phyloP scores from a whole-genome alignment of 2,888 invertebrate genomes.

The Flexamia atlantica region DNA sequence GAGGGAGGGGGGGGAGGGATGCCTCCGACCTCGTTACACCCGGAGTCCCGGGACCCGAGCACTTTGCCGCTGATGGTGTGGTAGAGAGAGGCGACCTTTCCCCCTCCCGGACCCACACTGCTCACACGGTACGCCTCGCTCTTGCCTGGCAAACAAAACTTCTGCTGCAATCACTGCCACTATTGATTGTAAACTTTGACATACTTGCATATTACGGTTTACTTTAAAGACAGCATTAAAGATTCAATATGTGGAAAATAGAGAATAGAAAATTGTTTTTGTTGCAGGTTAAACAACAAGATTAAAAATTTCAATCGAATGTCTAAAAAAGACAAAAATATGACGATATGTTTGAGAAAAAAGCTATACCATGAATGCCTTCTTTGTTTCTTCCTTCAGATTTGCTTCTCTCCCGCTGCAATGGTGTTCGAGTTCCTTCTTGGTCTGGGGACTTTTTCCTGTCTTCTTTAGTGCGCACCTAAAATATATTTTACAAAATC shows the following conservation, averaged over 20 bases:
- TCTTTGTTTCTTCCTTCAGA: slow-evolving; percentile 71
- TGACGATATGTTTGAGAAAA: too few species aligned
- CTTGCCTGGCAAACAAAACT: slow-evolving; percentile 57
- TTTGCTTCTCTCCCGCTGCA: slow-evolving; percentile 69
- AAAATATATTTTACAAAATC: slow-evolving; percentile 23
- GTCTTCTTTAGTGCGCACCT: slow-evolving; percentile 73
- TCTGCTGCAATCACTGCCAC: too few species aligned
- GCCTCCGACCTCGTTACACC: slow-evolving; percentile 59
- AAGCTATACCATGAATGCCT: slow-evolving; percentile 30
- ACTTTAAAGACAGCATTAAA: too few species aligned
- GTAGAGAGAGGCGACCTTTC: slow-evolving; percentile 70
- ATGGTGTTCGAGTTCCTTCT: slow-evolving; percentile 67
- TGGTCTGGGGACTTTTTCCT: slow-evolving; percentile 72
- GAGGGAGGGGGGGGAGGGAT: slow-evolving; percentile 65
- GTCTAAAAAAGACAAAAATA: too few species aligned
- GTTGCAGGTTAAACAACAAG: too few species aligned
- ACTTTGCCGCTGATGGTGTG: slow-evolving; percentile 70
- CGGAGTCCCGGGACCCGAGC: slow-evolving; percentile 67
- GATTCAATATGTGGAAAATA: too few species aligned
- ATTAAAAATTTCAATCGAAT: too few species aligned
- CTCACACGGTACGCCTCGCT: slow-evolving; percentile 59
- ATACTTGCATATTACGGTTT: too few species aligned
- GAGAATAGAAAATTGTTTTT: too few species aligned
- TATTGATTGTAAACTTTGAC: too few species aligned
- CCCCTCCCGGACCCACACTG: slow-evolving; percentile 60